Evolutionary conservation across 2,113 vertebrate species (phyloP), one percentile per base, ranked within the genome.

Genomic region (Etia nguti): DNA sequence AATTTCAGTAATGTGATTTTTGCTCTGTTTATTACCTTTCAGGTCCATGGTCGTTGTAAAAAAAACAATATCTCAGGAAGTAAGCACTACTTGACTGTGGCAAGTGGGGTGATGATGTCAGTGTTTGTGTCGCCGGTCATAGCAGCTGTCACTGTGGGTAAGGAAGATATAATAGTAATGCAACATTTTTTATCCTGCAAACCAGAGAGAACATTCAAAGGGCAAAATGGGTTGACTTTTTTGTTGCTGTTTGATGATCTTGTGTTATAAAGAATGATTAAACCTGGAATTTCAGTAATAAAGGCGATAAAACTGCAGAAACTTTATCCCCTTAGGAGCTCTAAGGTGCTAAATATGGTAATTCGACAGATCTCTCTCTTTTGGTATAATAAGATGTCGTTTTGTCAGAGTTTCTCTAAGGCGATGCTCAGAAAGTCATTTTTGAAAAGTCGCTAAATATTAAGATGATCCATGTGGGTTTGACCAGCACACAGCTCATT

Each of bases 21-120:
- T 85, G 34, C 65, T 86, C 50, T 79, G 24, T 86, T 89, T 89
- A 26, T 90, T 83, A 10, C 80, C 81, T 60, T 88, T 52, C 89
- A 97, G 97, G 97, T 98, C 79, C 96, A 98, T 91, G 96, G 97
- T 89, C 97, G 97, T 91, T 97, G 97, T 92, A 97, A 96, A 94
- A 97, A 97, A 93, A 98, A 97, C 96, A 97, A 95, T 93, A 96
- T 97, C 85, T 98, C 97, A 50, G 95, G 97, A 94, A 97, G 97
- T 95, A 98, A 97, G 93, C 97, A 97, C 94, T 97, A 97, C 93
- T 95, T 98, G 91, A 97, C 97, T 57, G 97, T 98, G 91, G 96
- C 96, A 65, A 97, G 97, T 81, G 97, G 97, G 0, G 95, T 98
- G 81, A 97, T 98, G 92, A 97, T 97, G 92, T 97, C 97, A 34